Evolutionary conservation across 2,797 vertebrate species (phyloP).

Genomic region (Arremon brunneinucha): DNA sequence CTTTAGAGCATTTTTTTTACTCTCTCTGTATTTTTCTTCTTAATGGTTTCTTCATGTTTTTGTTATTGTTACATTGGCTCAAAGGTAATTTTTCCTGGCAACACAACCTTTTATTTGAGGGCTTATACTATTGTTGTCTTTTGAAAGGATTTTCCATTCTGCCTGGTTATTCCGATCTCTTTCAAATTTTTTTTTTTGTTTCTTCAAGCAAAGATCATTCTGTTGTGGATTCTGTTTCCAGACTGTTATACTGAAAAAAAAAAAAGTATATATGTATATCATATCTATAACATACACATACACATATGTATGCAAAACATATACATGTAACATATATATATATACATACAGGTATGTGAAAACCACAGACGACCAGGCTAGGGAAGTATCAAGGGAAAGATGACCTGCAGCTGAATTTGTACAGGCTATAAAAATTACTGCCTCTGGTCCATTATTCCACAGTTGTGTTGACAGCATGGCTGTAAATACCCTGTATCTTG

Average conservation of each 20-base stretch:
- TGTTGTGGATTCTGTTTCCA: background rate
- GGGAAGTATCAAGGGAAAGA: background rate
- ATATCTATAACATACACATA: background rate
- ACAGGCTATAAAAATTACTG: background rate
- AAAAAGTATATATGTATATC: too few relatives aligned
- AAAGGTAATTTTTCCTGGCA: slow-evolving; percentile 57
- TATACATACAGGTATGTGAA: background rate
- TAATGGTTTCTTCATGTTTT: slow-evolving; percentile 3
- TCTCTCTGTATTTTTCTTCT: background rate
- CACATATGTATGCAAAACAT: background rate
- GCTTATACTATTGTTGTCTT: background rate
- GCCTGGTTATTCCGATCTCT: background rate
- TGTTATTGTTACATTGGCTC: slow-evolving; percentile 18
- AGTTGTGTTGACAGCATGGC: background rate
- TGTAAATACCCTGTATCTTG: background rate
- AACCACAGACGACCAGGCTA: background rate
- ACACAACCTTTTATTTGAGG: background rate
- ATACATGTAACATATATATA: too few relatives aligned
- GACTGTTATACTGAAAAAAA: background rate
- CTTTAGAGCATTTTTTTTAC: background rate
- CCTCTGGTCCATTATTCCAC: background rate
- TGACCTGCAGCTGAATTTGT: background rate
- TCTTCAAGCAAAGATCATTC: background rate
- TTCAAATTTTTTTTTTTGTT: background rate
- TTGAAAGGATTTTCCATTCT: slow-evolving; percentile 24